Evolutionary conservation across 1,140 invertebrate genomes (phyloP).

Genomic region (Leguminivora glycinivorella): DNA sequence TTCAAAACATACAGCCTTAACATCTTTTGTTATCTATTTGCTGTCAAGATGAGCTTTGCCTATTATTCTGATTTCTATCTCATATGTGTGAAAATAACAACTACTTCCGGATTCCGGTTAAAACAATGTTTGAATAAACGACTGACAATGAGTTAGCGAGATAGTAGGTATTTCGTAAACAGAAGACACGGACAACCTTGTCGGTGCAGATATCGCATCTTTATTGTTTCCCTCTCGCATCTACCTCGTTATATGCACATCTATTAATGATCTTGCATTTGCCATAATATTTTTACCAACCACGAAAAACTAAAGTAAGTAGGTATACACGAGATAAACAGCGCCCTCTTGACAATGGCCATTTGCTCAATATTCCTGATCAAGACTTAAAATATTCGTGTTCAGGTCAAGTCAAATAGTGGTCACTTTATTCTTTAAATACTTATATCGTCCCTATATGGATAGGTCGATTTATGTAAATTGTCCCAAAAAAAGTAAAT

Average conservation of each 20-base stretch:
- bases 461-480: too few species aligned
- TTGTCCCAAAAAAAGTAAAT: too few species aligned
- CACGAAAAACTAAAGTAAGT: not conserved
- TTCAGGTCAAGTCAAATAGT: too few species aligned
- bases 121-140: slow-evolving; percentile 25
- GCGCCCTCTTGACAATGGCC: too few species aligned
- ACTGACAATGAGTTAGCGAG: slow-evolving; percentile 1
- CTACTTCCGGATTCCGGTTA: slow-evolving; percentile 12
- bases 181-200: slow-evolving; percentile 15
- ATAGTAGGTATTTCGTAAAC: slow-evolving; percentile 21
- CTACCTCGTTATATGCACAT: not conserved
- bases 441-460: too few species aligned
- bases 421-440: too few species aligned
- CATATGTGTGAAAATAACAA: slow-evolving; percentile 10
- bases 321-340: too few species aligned
- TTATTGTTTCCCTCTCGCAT: slow-evolving; percentile 5
- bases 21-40: too few species aligned
- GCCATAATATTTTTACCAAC: not conserved
- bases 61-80: not conserved
- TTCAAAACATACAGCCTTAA: too few species aligned
- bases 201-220: slow-evolving; percentile 13
- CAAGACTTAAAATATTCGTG: too few species aligned
- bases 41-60: too few species aligned
- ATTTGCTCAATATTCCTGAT: too few species aligned
- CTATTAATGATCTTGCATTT: not conserved